Evolutionary conservation across 2,797 vertebrate genomes (phyloP).

Genomic region (Ibycter americanus): DNA sequence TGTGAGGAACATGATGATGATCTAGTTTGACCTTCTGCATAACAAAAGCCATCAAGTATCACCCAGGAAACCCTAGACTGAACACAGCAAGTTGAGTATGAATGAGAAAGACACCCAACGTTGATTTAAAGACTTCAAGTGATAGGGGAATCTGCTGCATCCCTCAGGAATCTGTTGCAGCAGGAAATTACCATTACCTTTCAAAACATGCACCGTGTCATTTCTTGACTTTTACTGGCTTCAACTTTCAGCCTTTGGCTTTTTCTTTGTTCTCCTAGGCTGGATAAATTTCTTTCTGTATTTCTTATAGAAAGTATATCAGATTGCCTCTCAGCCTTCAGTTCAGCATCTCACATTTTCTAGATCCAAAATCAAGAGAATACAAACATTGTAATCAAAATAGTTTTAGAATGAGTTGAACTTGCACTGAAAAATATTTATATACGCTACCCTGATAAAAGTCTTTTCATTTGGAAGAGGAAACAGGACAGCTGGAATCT

Average conservation of each 20-base stretch:
- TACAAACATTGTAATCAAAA: background rate
- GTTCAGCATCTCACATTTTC: background rate
- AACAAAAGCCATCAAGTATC: background rate
- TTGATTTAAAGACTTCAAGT: background rate
- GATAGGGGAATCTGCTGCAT: background rate
- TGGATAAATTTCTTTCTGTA: background rate
- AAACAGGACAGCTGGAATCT: slow-evolving; percentile 24
- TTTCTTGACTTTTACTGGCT: background rate
- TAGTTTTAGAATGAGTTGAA: background rate
- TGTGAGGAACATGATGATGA: background rate
- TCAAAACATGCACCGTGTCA: background rate
- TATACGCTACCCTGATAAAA: background rate
- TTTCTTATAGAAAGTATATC: background rate
- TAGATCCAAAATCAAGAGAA: background rate
- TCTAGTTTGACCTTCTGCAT: background rate
- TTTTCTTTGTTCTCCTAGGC: background rate
- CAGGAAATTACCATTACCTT: background rate
- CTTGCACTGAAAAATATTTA: background rate
- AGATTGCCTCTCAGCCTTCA: background rate
- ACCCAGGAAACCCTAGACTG: background rate
- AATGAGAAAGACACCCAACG: background rate
- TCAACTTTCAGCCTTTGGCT: background rate
- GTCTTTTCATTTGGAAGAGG: background rate
- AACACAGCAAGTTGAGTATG: background rate
- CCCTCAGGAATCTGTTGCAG: background rate